Percentiles rank a stretch among this genome's conserved stretches.
phyloP scores from a whole-genome alignment of 2,888 invertebrate species.

The Cataglyphis altisquamis region DNA sequence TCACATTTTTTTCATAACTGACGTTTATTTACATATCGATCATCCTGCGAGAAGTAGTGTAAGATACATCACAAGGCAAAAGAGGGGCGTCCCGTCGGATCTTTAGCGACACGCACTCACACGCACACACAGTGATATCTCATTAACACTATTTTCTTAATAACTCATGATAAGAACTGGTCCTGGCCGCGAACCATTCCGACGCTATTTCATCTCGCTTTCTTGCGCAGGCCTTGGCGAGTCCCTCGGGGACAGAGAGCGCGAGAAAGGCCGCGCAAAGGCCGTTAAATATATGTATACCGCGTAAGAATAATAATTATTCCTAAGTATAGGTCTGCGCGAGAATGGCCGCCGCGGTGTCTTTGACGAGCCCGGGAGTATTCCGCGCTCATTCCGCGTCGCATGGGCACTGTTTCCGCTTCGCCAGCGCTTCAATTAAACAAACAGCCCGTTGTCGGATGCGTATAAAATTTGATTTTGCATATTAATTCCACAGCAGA shows the following conservation, averaged over 20 bases:
- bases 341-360: constrained; percentile 76
- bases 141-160: constrained; percentile 78
- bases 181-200: constrained; percentile 57
- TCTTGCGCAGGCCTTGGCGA: constrained; percentile 46
- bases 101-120: constrained; percentile 26
- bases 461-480: constrained; percentile 75
- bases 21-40: background rate
- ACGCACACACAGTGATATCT: constrained; percentile 67
- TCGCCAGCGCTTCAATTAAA: constrained; percentile 77
- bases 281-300: constrained; percentile 74
- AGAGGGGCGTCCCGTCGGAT: background rate
- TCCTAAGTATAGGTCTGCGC: constrained; percentile 75
- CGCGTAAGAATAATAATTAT: constrained; percentile 80
- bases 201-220: constrained; percentile 53
- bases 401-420: constrained; percentile 50
- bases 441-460: constrained; percentile 72
- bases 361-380: constrained; percentile 71
- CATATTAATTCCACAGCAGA: constrained; percentile 63
- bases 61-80: background rate
- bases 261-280: constrained; percentile 34
- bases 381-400: constrained; percentile 60
- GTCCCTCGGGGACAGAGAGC: constrained; percentile 1
- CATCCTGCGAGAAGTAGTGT: background rate
- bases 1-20: background rate
- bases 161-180: constrained; percentile 78